A percentile compares a stretch with the other conserved stretches of the same genome.
phyloP scores from a whole-genome alignment of 2,888 invertebrate species.

The Drosophila rubida region DNA sequence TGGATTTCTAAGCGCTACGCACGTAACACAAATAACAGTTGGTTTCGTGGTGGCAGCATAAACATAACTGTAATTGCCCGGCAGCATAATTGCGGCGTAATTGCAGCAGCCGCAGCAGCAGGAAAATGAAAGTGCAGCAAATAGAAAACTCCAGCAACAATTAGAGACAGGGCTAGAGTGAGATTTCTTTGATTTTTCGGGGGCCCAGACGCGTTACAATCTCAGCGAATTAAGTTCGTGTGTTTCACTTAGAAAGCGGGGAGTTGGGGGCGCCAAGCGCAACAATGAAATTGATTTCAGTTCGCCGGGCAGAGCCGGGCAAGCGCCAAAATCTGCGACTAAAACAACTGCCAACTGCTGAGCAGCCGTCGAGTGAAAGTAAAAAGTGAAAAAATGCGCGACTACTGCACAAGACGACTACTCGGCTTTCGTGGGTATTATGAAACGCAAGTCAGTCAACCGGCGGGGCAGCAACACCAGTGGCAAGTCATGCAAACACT shows the following conservation, averaged over 20 bases:
- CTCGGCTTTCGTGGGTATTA: constrained; percentile 78
- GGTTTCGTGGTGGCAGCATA: constrained; percentile 46
- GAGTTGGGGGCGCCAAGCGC: constrained; percentile 13
- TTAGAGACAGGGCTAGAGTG: constrained; percentile 26
- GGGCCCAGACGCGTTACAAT: constrained; percentile 62
- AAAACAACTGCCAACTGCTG: constrained; percentile 29
- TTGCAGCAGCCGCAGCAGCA: constrained; percentile 57
- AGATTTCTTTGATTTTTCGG: constrained; percentile 10
- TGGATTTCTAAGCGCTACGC: constrained; percentile 62
- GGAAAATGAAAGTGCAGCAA: constrained; percentile 77
- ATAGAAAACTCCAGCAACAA: constrained; percentile 38
- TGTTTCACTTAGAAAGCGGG: constrained; percentile 66
- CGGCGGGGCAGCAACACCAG: constrained; percentile 39
- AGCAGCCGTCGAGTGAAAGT: constrained; percentile 67
- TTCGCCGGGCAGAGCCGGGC: constrained; percentile 44
- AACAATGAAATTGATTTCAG: constrained; percentile 72
- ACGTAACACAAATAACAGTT: constrained; percentile 72
- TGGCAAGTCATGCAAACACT: constrained; percentile 66
- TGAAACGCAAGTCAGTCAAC: constrained; percentile 76
- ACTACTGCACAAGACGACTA: constrained; percentile 22
- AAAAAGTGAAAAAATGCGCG: constrained; percentile 68
- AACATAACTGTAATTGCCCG: constrained; percentile 69
- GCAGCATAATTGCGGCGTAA: constrained; percentile 71
- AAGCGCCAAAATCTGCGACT: constrained; percentile 59
- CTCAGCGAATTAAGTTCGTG: constrained; percentile 72